phyloP scores from a whole-genome alignment of 2,113 vertebrate species.

The Dascyllus trimaculatus region DNA sequence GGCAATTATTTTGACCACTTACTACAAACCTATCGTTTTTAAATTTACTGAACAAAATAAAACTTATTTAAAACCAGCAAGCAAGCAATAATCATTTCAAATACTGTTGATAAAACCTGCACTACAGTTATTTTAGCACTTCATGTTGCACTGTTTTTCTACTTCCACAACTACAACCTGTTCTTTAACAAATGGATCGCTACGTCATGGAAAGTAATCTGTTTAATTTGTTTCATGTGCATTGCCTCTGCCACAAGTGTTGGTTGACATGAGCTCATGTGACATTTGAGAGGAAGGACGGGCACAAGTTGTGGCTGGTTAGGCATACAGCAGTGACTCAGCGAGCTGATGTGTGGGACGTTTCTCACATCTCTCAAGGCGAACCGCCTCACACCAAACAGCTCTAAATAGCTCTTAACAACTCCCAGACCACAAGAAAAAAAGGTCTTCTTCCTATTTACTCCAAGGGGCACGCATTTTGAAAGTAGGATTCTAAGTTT shows the following conservation, averaged over 20 bases:
- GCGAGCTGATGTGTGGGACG: slow-evolving; percentile 70
- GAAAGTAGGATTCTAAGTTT: slow-evolving; percentile 13
- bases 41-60: not conserved
- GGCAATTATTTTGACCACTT: slow-evolving; percentile 46
- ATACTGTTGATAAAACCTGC: not conserved
- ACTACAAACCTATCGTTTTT: not conserved
- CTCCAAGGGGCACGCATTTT: slow-evolving; percentile 26
- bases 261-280: slow-evolving; percentile 68
- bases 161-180: slow-evolving; percentile 2
- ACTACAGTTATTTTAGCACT: not conserved
- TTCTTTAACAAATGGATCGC: slow-evolving; percentile 10
- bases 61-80: not conserved
- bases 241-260: slow-evolving; percentile 46
- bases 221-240: slow-evolving; percentile 40
- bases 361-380: slow-evolving; percentile 74
- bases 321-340: slow-evolving; percentile 73
- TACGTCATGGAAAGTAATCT: slow-evolving; percentile 15
- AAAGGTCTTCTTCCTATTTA: slow-evolving; percentile 28
- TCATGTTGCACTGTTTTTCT: not conserved
- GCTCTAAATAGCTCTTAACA: slow-evolving; percentile 65
- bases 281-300: slow-evolving; percentile 73
- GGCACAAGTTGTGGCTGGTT: slow-evolving; percentile 60
- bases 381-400: slow-evolving; percentile 50
- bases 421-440: slow-evolving; percentile 34
- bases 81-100: not conserved